A percentile compares a stretch with the other conserved stretches of the same genome.
phyloP scores from a whole-genome alignment of 1,140 invertebrate species.

The Eurosta solidaginis region DNA sequence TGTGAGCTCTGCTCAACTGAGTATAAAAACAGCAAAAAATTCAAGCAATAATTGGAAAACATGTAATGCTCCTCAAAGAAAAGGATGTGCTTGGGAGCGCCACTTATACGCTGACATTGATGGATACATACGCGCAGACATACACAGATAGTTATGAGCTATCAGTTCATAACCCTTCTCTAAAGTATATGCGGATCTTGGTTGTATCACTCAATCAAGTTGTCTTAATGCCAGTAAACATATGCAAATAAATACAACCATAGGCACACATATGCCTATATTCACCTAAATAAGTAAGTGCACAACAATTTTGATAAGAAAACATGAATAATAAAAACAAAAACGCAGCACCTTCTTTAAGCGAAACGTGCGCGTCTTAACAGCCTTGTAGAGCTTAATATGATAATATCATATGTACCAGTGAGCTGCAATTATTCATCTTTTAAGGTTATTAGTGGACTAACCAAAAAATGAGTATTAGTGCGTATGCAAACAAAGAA shows the following conservation, averaged over 20 bases:
- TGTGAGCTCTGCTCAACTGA: too few species aligned
- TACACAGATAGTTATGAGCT: background rate
- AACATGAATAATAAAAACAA: background rate
- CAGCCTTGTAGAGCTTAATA: background rate
- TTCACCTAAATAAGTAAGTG: background rate
- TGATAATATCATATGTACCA: background rate
- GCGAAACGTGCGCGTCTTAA: background rate
- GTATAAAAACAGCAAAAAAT: too few species aligned
- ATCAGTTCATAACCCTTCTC: too few species aligned
- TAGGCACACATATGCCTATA: background rate
- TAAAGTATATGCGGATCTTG: too few species aligned
- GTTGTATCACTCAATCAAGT: background rate
- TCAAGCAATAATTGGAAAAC: too few species aligned
- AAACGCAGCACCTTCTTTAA: background rate
- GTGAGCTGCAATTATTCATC: too few species aligned
- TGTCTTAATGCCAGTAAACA: background rate
- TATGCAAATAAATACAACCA: background rate
- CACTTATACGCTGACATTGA: background rate
- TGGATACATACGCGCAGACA: background rate
- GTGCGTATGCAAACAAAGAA: too few species aligned
- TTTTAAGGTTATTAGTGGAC: too few species aligned
- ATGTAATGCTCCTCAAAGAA: too few species aligned
- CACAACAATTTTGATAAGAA: background rate
- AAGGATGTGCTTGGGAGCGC: too few species aligned
- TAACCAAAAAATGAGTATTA: too few species aligned